phyloP scores from a whole-genome alignment of 2,113 vertebrate genomes.

The Furnarius figulus region DNA sequence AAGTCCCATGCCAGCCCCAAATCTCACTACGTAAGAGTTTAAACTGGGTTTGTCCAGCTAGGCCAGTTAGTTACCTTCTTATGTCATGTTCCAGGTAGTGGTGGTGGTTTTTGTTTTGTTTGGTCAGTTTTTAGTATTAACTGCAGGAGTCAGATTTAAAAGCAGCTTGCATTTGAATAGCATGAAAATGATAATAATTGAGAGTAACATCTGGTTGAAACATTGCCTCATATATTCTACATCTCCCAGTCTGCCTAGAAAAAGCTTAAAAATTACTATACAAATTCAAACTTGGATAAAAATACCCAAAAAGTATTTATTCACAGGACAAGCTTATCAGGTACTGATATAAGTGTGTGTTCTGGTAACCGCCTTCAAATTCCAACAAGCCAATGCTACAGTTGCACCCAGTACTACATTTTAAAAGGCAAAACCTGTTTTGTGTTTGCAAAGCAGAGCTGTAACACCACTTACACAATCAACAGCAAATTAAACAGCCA shows the following conservation, averaged over 20 bases:
- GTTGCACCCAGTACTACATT: not conserved
- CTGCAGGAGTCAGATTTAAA: not conserved
- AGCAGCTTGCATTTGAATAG: not conserved
- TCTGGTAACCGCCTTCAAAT: not conserved
- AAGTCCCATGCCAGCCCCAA: not conserved
- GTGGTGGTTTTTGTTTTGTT: not conserved
- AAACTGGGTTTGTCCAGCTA: not conserved
- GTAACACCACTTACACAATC: not conserved
- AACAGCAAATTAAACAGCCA: not conserved
- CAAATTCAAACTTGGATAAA: slow-evolving; percentile 25
- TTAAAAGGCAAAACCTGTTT: not conserved
- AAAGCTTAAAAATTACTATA: not conserved
- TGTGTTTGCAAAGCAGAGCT: not conserved
- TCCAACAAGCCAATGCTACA: not conserved
- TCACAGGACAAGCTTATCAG: not conserved
- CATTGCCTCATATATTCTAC: not conserved
- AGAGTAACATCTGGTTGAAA: not conserved
- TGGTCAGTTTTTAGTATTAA: not conserved
- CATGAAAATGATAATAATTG: not conserved
- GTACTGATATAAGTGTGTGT: not conserved
- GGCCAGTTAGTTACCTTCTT: not conserved
- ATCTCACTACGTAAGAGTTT: not conserved
- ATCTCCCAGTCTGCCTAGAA: not conserved
- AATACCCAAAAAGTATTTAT: not conserved
- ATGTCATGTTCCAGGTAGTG: not conserved